Evolutionary conservation across 2,888 invertebrate genomes (phyloP), one percentile per base, ranked within the genome.

Genomic region (Cantharis nigra): DNA sequence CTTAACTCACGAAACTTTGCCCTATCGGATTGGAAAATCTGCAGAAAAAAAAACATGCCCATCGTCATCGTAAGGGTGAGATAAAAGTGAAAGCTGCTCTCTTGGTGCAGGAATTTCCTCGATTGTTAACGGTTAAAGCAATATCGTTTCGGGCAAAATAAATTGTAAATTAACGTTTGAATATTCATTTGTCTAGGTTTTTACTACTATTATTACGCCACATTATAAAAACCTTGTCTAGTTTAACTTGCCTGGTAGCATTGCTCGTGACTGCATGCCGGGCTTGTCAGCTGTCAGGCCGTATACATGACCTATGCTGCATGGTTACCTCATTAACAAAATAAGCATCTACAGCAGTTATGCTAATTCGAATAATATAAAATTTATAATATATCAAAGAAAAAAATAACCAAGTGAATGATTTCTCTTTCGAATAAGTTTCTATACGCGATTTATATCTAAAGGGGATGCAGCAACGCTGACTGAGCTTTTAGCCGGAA

Each of bases 401-500:
- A 70, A 70, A 63, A 67, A 14, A 69, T 65, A n/a, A n/a, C 1
- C 73, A 76, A 74, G 71, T 74, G 72, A 74, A 74, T 74, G 72
- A 74, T 74, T 79, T 74, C 74, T 72, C 67, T 75, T 73, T 72
- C 69, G 71, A 30, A 70, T 76, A 72, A 76, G 30, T 28, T 16
- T 71, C 65, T 76, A n/a, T n/a, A 64, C 23, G 70, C 75, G 74
- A 79, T 77, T 70, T 72, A 79, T 79, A 79, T 71, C 71, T 73
- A 62, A 74, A 72, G 78, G 75, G 77, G 78, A 64, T 73, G 77
- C 71, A 63, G 73, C 75, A 76, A 76, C 78, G 83, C 83, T 83
- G 82, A 81, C 81, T 78, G 80, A 75, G 85, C 85, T 80, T 76
- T 79, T 72, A 67, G 64, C 83, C 84, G 84, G 85, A 85, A 84